Conservation (phyloP, 2,888 invertebrate genomes). For the Apeira syringaria region DNA sequence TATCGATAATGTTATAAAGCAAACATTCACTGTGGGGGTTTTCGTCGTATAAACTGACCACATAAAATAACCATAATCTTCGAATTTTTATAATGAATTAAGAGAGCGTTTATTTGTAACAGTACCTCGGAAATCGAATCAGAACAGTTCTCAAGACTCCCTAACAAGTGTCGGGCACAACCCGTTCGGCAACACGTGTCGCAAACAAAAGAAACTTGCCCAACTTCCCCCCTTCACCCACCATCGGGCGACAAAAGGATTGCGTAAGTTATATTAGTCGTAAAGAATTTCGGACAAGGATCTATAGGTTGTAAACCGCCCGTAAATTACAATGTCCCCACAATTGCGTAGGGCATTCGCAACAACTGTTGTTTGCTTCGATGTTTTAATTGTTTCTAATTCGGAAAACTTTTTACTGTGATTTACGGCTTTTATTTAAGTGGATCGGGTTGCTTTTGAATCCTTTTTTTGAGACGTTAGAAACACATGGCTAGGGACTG, state of each 20-base stretch:
- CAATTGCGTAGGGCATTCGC: slow-evolving; percentile 78
- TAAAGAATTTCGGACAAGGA: slow-evolving; percentile 81
- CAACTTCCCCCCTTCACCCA: slow-evolving; percentile 53
- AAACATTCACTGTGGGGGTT: slow-evolving; percentile 39
- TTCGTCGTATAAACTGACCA: slow-evolving; percentile 42
- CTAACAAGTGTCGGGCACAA: slow-evolving; percentile 75
- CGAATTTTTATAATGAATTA: slow-evolving; percentile 39
- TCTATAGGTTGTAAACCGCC: slow-evolving; percentile 78
- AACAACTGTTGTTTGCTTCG: slow-evolving; percentile 81
- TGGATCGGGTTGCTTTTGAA: slow-evolving; percentile 51
- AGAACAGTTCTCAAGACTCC: slow-evolving; percentile 58
- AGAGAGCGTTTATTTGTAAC: slow-evolving; percentile 37
- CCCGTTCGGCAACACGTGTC: slow-evolving; percentile 81
- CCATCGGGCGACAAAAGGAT: slow-evolving; percentile 74
- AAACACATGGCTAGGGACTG: slow-evolving; percentile 46
- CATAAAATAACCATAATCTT: slow-evolving; percentile 50
- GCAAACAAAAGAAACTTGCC: slow-evolving; percentile 78
- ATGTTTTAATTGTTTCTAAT: slow-evolving; percentile 82
- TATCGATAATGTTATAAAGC: slow-evolving; percentile 40
- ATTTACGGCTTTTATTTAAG: slow-evolving; percentile 74
- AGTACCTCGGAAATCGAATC: slow-evolving; percentile 61
- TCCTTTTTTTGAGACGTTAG: slow-evolving; percentile 36
- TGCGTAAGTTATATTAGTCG: slow-evolving; percentile 80
- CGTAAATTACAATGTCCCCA: slow-evolving; percentile 78
- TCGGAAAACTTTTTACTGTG: slow-evolving; percentile 75